These are phyloP conservation scores for Strongylocentrotus purpuratus DNA, from an alignment of 35 echinoderm and acorn worm species.

Conservation along the genomic window DNA sequence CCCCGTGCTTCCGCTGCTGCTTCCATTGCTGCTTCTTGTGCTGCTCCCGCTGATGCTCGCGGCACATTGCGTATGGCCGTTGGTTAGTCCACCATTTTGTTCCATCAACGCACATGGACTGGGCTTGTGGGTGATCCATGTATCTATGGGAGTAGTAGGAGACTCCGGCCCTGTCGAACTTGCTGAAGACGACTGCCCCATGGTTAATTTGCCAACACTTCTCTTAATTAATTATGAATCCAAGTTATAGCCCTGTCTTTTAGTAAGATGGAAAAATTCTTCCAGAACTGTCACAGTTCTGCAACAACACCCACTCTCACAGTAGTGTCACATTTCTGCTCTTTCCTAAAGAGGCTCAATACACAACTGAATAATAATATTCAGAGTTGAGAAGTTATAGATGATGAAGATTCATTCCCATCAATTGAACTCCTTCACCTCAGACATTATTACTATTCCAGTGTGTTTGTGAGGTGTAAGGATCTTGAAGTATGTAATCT, in stretches of 20 bases:
- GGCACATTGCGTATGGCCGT: not conserved
- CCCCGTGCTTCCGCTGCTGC: not conserved
- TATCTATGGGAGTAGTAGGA: conserved; percentile 3
- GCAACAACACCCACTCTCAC: not conserved
- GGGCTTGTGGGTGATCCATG: conserved; percentile 23
- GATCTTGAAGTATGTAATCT: not conserved
- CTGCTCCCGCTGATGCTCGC: conserved; percentile 26
- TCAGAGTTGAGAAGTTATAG: not conserved
- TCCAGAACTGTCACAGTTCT: not conserved
- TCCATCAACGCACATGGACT: not conserved
- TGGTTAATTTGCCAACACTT: not conserved
- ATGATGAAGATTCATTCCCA: not conserved
- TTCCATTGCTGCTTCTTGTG: not conserved
- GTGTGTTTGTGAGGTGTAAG: not conserved
- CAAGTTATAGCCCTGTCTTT: not conserved
- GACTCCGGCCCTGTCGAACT: conserved; percentile 18
- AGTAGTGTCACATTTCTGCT: not conserved
- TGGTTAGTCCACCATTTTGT: conserved; percentile 24
- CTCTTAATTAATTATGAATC: not conserved
- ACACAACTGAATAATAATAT: not conserved
- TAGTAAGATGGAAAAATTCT: not conserved
- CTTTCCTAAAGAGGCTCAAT: not conserved
- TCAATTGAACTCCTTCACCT: not conserved
- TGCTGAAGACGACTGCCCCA: conserved; percentile 35
- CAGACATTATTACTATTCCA: not conserved